A percentile compares a stretch with the other conserved stretches of the same genome.
Evolutionary conservation across 2,797 vertebrate species (phyloP).

Genomic region (Etheostoma nigrum): DNA sequence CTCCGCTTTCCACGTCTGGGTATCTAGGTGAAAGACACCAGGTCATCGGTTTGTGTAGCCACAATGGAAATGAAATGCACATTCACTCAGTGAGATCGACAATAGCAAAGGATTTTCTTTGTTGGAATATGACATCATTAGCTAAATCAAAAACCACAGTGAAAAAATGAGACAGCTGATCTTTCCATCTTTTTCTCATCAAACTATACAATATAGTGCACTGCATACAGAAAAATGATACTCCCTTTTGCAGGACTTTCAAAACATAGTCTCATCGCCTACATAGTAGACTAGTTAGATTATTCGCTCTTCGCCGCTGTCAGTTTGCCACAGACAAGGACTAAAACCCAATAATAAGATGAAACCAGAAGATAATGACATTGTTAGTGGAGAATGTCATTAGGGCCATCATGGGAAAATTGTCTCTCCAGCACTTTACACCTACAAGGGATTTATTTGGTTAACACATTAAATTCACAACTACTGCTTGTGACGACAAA

Average conservation of each 20-base stretch:
- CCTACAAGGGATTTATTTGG: constrained; percentile 19
- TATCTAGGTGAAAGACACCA: constrained; percentile 48
- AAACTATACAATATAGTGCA: not conserved
- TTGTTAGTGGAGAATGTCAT: constrained; percentile 30
- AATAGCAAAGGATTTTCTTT: constrained; percentile 15
- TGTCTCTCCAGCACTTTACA: constrained; percentile 6
- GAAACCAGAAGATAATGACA: constrained; percentile 47
- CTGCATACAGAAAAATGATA: constrained; percentile 3
- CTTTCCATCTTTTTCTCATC: constrained; percentile 20
- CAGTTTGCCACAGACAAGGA: constrained; percentile 35
- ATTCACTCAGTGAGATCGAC: constrained; percentile 34
- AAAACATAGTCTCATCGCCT: constrained; percentile 12
- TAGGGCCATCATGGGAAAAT: constrained; percentile 14
- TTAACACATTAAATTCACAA: constrained; percentile 25
- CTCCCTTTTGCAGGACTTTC: constrained; percentile 27
- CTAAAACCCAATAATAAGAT: constrained; percentile 36
- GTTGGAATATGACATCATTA: constrained; percentile 36
- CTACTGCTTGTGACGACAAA: not conserved
- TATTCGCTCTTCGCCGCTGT: constrained; percentile 33
- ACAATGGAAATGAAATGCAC: constrained; percentile 56
- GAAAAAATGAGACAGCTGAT: constrained; percentile 50
- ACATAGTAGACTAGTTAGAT: constrained; percentile 45
- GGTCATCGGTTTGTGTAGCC: constrained; percentile 39
- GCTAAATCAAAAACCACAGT: constrained; percentile 29
- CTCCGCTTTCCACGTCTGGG: constrained; percentile 54